Base-by-base conservation (phyloP, 2,797 vertebrate species). In the Dipus sagitta region DNA sequence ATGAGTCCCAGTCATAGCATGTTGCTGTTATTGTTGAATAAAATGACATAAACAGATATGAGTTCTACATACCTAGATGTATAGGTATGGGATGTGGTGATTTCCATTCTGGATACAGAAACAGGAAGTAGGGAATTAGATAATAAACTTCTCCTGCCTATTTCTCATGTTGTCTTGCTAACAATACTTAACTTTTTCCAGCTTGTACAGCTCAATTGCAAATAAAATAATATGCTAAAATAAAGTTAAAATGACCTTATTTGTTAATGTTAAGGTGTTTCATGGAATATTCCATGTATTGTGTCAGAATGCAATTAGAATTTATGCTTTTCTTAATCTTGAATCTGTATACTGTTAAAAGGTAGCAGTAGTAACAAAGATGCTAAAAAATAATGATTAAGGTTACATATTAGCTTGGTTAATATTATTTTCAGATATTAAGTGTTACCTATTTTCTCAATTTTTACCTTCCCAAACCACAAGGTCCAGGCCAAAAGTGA, bases 191-290 rank as follows among this genome's bases (percentile, higher is more conserved):
- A 75, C 78, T 90, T 71, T 82, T 58, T 71, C 60, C 28, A 3
- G 28, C 15, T 34, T 7, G 67, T 79, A 12, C 90, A 77, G 28
- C 32, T 65, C 77, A 87, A 21, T 52, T 13, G 32, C n/a, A 3
- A 1, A 7, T 62, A 93, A 65, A 95, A 86, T 90, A 91, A 60
- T 34, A 79, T 68, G 76, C 91, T 65, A 76, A 87, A 79, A 74
- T 62, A 83, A 75, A 84, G 67, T 81, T 90, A 80, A 84, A 84
- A 52, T 28, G 26, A 86, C n/a, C 86, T 88, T 28, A 78, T 94
- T 88, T 94, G 17, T 78, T 86, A 11, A 58, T 8, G 74, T 71
- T 83, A 88, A 91, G 62, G 83, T 30, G 72, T 70, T 77, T 82
- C 67, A 52, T 86, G 82, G 77, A 92, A 94, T 8, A 32, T 75